Evolutionary conservation across 2,797 vertebrate species (phyloP), one percentile per base, ranked within the genome.

Genomic region (Psittacula derbiana): DNA sequence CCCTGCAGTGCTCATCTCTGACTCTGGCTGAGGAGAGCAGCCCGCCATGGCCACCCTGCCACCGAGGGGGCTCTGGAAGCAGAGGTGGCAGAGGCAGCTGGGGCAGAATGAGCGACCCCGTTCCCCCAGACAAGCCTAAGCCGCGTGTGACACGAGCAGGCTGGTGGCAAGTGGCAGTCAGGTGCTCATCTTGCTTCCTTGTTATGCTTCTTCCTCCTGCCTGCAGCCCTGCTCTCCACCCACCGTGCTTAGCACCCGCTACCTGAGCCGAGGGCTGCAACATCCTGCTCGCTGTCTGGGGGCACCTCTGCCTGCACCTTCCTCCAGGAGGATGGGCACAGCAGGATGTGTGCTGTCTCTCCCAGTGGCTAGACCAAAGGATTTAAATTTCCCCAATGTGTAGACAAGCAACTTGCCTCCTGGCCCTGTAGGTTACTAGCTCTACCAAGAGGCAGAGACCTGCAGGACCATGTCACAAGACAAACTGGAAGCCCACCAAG

Each of bases 1-100:
- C 30, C 25, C 40, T 2, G 1, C n/a, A 2, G 1, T 1, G 12
- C 69, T 69, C 8, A 2, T 21, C 1, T 2, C 30, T 14, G 28
- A 53, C 58, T 71, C 31, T 1, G 5, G 62, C 27, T 7, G 28
- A 62, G 43, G 36, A 15, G 17, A 44, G 12, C 31, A 41, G 25
- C 24, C 57, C 0, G 0, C 14, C 2, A 1, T 27, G 41, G 61
- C n/a, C 61, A 43, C 15, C 14, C 30, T 19, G 50, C 27, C 31
- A 30, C 55, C 1, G 1, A 36, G 41, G 33, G 40, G 52, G 33
- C 40, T 61, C 52, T 55, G 52, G 58, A 30, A 78, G 49, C 1
- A 3, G 36, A 27, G 41, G 30, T 20, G 38, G n/a, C 3, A 3
- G 25, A 24, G 24, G 27, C 44, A 46, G 55, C 23, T 3, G 11